Conservation (phyloP, 2,888 invertebrate genomes). For the Drosophila crucigera region DNA sequence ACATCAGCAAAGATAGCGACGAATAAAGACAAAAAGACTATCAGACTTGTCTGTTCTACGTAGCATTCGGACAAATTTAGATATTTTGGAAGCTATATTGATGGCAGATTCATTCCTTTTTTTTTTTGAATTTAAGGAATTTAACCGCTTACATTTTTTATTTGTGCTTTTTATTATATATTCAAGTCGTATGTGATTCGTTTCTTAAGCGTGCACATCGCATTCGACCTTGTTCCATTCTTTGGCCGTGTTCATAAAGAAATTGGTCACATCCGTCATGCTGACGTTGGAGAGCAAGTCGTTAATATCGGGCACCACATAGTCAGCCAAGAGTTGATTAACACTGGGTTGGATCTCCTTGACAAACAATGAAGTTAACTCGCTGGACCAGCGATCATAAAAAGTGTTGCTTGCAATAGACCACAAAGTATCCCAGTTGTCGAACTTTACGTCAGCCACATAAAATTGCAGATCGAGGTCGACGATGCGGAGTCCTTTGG, state of each 20-base stretch:
- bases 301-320: conserved; percentile 49
- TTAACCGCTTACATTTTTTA: neutral
- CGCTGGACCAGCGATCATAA: conserved; percentile 46
- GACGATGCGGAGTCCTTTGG: conserved; percentile 57
- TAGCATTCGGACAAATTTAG: conserved; percentile 2
- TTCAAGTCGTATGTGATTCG: neutral
- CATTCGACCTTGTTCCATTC: conserved; percentile 48
- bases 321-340: conserved; percentile 21
- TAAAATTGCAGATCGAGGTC: conserved; percentile 63
- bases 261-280: conserved; percentile 48
- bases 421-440: conserved; percentile 69
- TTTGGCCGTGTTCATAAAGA: conserved; percentile 25
- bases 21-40: conserved; percentile 11
- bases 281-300: conserved; percentile 26
- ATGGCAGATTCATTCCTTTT: neutral
- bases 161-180: neutral
- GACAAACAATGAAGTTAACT: conserved; percentile 37
- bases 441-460: conserved; percentile 54
- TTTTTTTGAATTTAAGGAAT: conserved; percentile 1
- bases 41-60: neutral
- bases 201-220: conserved; percentile 22
- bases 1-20: conserved; percentile 25
- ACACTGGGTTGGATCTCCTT: conserved; percentile 61
- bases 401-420: conserved; percentile 68
- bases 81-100: neutral